Base-by-base conservation (phyloP, 2,888 invertebrate genomes). In the Heteromyza rotundicornis region DNA sequence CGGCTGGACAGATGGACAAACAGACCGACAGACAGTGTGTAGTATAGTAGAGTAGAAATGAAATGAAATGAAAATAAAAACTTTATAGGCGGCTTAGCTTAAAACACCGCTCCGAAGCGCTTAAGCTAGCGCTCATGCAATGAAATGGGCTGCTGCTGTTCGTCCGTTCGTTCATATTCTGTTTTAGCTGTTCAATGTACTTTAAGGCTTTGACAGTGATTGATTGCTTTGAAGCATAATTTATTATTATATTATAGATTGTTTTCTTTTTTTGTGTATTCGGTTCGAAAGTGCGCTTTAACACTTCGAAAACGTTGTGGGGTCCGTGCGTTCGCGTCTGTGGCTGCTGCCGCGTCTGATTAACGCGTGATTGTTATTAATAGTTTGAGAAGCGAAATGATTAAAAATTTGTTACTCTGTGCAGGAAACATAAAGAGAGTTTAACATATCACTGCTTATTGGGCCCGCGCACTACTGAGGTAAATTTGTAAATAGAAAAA, bases 181-280 rank as follows among this genome's bases (percentile, higher is more conserved):
- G n/a, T n/a, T n/a, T n/a, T n/a, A n/a, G n/a, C n/a, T n/a, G n/a
- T n/a, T n/a, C n/a, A n/a, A n/a, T n/a, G 10, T 27, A 40, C 40
- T 40, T 10, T 40, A n/a, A 7, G 40, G 40, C 40, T 70, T 63
- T 74, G 73, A 74, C 73, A 73, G 73, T 74, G 73, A 74, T 74
- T 74, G 73, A 74, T 74, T 72, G 72, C 72, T 68, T 68, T 63
- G 64, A 58, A 47, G 72, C 67, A 73, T 75, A 75, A 75, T 76
- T 76, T 62, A 62, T 62, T 75, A 76, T 75, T 74, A 72, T 73
- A 72, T 73, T 74, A 40, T 40, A 10, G 5, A n/a, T 40, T 40
- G 40, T 40, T 40, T 7, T 40, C 20, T 24, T 52, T 56, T 22
- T 40, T 16, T 20, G 8, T 19, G 19, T 54, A 17, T 60, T 60